A percentile compares a stretch with the other conserved stretches of the same genome.
These are phyloP conservation scores for Macrostomum lignano DNA, from an alignment of 1,140 invertebrate genomes.

Conservation along the genomic window DNA sequence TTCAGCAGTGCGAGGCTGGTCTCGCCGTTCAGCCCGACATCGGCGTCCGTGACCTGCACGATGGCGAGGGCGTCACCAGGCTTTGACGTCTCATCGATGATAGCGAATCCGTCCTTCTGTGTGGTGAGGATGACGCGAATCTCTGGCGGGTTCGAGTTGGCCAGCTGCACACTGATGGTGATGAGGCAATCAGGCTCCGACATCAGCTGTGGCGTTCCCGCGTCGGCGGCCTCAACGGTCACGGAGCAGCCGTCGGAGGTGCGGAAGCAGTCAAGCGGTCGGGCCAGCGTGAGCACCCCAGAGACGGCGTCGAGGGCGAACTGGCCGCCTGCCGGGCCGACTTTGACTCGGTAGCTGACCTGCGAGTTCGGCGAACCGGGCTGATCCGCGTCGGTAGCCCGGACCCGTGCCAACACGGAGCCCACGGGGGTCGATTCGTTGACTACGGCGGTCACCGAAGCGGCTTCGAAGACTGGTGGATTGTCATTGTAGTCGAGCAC, in stretches of 20 bases:
- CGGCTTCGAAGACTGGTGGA: too few species aligned
- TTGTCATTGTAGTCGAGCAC: slow-evolving; percentile 9
- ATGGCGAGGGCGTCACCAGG: slow-evolving; percentile 13
- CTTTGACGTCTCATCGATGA: slow-evolving; percentile 6
- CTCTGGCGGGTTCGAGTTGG: slow-evolving; percentile 8
- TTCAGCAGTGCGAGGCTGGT: slow-evolving; percentile 12
- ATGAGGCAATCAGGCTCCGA: too few species aligned
- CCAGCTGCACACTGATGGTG: slow-evolving; percentile 6
- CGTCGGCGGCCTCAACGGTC: slow-evolving; percentile 7
- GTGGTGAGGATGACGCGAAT: slow-evolving; percentile 8
- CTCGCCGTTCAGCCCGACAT: slow-evolving; percentile 14
- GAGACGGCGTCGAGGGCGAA: slow-evolving; percentile 45
- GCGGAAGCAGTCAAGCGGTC: slow-evolving; percentile 58
- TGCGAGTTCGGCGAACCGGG: slow-evolving; percentile 52
- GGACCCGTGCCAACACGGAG: slow-evolving; percentile 4
- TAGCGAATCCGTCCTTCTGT: slow-evolving; percentile 9
- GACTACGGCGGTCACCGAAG: too few species aligned
- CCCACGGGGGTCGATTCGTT: too few species aligned
- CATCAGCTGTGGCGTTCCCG: too few species aligned
- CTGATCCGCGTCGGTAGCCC: slow-evolving; percentile 6
- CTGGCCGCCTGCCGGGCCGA: slow-evolving; percentile 42
- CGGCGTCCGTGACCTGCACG: slow-evolving; percentile 14
- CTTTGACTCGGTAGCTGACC: slow-evolving; percentile 49
- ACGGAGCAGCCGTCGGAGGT: slow-evolving; percentile 11
- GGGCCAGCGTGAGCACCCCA: slow-evolving; percentile 46